Percentiles rank a stretch among this genome's conserved stretches.
Conservation (phyloP, 1,140 invertebrate species). For the Brachionus manjavacas region DNA sequence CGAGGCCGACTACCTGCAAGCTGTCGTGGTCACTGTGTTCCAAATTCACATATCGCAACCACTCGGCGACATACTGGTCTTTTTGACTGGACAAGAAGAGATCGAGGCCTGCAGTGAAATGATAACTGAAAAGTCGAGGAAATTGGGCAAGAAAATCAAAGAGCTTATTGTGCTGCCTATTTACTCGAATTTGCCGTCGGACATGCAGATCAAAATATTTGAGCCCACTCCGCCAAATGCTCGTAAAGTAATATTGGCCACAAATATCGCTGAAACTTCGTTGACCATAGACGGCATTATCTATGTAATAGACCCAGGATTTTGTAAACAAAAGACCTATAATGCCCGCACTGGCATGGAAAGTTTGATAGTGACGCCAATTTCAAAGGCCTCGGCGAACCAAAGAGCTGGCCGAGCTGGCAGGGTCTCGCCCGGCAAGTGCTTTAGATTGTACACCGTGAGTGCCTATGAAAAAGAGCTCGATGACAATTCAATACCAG, state of each 20-base stretch:
- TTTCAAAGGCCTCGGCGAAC: slow-evolving; percentile 70
- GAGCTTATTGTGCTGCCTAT: slow-evolving; percentile 91
- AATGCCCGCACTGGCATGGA: slow-evolving; percentile 97
- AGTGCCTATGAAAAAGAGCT: slow-evolving; percentile 90
- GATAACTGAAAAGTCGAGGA: slow-evolving; percentile 76
- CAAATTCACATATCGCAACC: slow-evolving; percentile 94
- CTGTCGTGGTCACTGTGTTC: slow-evolving; percentile 87
- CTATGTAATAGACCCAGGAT: slow-evolving; percentile 98
- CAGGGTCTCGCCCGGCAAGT: slow-evolving; percentile 71
- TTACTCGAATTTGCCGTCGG: slow-evolving; percentile 94
- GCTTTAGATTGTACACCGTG: slow-evolving; percentile 80
- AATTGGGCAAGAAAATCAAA: slow-evolving; percentile 82
- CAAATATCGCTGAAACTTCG: slow-evolving; percentile 98
- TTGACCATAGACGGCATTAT: slow-evolving; percentile 98
- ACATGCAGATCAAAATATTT: slow-evolving; percentile 98
- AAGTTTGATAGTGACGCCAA: slow-evolving; percentile 91
- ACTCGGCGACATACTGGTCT: slow-evolving; percentile 88
- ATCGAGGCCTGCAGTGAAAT: slow-evolving; percentile 93
- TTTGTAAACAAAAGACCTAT: slow-evolving; percentile 98
- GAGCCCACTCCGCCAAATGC: slow-evolving; percentile 88
- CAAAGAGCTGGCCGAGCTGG: slow-evolving; percentile 50
- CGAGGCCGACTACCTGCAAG: slow-evolving; percentile 96
- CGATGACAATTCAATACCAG: slow-evolving; percentile 93
- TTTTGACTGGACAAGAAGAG: slow-evolving; percentile 88
- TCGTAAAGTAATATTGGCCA: slow-evolving; percentile 75